Percentiles rank a stretch among this genome's conserved stretches.
Conservation (phyloP, 2,797 vertebrate species). For the Pteropus rufus region DNA sequence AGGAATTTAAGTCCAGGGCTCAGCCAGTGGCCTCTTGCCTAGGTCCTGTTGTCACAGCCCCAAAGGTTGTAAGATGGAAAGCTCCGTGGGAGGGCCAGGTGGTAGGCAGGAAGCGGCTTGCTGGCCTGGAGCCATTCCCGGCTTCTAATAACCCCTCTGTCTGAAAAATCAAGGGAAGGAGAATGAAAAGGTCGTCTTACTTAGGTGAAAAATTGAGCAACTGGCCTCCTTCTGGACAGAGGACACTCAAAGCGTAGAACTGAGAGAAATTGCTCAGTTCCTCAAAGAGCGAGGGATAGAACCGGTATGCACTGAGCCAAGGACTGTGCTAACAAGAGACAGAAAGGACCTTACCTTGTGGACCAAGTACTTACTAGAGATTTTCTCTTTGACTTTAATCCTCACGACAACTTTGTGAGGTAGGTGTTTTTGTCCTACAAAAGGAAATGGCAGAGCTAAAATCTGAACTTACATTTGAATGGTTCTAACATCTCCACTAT, state of each 20-base stretch:
- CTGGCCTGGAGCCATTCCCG: conserved; percentile 72
- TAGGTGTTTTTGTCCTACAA: background rate
- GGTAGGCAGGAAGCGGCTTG: conserved; percentile 64
- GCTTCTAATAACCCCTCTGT: conserved; percentile 52
- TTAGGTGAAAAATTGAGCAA: background rate
- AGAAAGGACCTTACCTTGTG: background rate
- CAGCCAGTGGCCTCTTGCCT: conserved; percentile 73
- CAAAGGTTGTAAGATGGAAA: conserved; percentile 72
- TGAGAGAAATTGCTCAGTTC: background rate
- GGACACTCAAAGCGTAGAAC: background rate
- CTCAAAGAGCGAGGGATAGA: background rate
- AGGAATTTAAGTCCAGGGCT: conserved; percentile 78
- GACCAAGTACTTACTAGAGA: background rate
- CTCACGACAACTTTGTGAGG: background rate
- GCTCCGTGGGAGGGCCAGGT: conserved; percentile 69
- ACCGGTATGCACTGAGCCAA: background rate
- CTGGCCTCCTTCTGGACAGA: background rate
- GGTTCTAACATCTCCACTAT: background rate
- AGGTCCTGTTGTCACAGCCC: conserved; percentile 49
- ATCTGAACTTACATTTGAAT: background rate
- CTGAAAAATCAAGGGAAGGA: background rate
- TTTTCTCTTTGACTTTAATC: conserved; percentile 5
- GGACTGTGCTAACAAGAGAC: background rate
- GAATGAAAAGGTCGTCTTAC: background rate
- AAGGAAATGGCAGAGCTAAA: background rate